Conservation (phyloP, 2,888 invertebrate species). For the Tachina grossa region DNA sequence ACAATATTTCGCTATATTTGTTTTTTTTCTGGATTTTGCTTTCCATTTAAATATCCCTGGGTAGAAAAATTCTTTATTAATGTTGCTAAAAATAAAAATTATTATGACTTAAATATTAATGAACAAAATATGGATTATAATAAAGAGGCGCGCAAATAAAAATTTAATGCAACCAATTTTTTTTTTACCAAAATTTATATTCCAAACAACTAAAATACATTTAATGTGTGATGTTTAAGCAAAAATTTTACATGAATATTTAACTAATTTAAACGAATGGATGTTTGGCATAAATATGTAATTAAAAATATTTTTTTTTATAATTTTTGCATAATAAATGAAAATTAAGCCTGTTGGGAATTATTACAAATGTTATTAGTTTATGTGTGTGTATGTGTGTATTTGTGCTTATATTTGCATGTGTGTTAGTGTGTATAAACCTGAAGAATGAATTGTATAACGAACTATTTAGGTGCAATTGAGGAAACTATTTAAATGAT, state of each 20-base stretch:
- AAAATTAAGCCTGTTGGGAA: conserved; percentile 21
- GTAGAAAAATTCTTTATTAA: neutral
- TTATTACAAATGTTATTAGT: neutral
- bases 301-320: neutral
- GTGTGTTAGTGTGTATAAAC: neutral
- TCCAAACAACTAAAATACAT: conserved; percentile 60
- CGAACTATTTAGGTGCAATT: neutral
- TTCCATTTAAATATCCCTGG: too few species aligned
- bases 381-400: neutral
- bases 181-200: conserved; percentile 48
- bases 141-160: conserved; percentile 72
- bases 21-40: too few species aligned
- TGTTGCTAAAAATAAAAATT: neutral
- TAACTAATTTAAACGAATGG: conserved; percentile 20
- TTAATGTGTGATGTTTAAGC: conserved; percentile 30
- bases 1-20: too few species aligned
- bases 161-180: conserved; percentile 68
- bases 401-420: too few species aligned
- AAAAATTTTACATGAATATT: conserved; percentile 26
- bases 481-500: too few species aligned
- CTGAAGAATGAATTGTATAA: conserved; percentile 3
- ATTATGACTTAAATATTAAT: conserved; percentile 57
- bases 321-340: conserved; percentile 19
- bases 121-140: conserved; percentile 44
- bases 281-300: neutral